Evolutionary conservation across 2,888 invertebrate species (phyloP), one percentile per base, ranked within the genome.

Genomic region (Hipparchia sbordonii): DNA sequence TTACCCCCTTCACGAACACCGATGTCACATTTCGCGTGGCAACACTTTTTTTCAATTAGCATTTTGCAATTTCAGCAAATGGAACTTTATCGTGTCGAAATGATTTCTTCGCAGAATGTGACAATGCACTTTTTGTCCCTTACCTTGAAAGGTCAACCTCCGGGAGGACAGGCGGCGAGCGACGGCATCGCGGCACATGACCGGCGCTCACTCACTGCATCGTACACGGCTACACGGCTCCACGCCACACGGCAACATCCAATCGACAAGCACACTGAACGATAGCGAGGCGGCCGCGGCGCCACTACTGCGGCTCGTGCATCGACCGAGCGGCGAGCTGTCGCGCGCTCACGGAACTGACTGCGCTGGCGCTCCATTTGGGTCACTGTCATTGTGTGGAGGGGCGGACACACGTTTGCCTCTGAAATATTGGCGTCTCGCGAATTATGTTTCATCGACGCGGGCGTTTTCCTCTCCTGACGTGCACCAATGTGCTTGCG

Each of bases 351-450:
- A 88, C 93, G 91, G 92, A 90, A 92, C 92, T 90, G 90, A 92
- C 84, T 91, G 91, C 92, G 92, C 89, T 85, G 88, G 90, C 91
- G 91, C 87, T 86, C 91, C 91, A 92, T 92, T 92, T 92, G 90
- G 92, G 92, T 92, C 93, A 92, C 93, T 93, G 92, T 92, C 93
- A 92, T 88, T 84, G 86, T 81, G 89, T 90, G 90, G 91, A 86
- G 89, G 89, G 90, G 89, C 91, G 90, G 91, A 89, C 87, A 87
- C 87, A 85, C 88, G 85, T 84, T 88, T 81, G 88, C 87, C 85
- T 89, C 92, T 92, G 92, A 92, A 92, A 92, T 92, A 90, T 90
- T 90, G 80, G 88, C 90, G 88, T 88, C 87, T 90, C 84, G 92
- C 89, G 86, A 91, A 90, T 39, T 88, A 87, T 90, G 87, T 91